Base-by-base conservation (phyloP, 1,140 invertebrate species). In the Saccostrea echinata region DNA sequence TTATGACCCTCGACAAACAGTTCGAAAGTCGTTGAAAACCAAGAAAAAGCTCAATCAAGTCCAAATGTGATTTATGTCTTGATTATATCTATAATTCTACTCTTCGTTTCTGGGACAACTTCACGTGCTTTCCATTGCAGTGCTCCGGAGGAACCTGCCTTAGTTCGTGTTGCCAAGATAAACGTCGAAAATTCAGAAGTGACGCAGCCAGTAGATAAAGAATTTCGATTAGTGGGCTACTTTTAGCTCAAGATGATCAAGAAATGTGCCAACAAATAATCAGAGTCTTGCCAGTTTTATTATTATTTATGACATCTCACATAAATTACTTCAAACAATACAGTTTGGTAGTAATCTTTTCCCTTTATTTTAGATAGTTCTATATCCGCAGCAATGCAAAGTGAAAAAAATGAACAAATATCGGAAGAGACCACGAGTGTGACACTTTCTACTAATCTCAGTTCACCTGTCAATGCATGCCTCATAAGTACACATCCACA, bases 1-100 rank as follows among this genome's bases (percentile, higher is more conserved):
- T 18, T 86, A 90, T 84, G 91, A 89, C 83, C 87, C 88, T 21
- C 55, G 71, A 52, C 68, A 83, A 86, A 83, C 86, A 27, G 81
- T 89, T 43, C 84, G 76, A 83, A 87, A 87, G 57, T 81, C 88
- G 1, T 35, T 61, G 55, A 85, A 85, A 87, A 33, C 30, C 21
- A 87, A 89, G 84, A 68, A n/a, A 84, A 84, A 88, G 21, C 21
- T 85, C 30, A 84, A 61, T 55, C 52, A 84, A 53, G 16, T 83
- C 9, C 51, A 1, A 8, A n/a, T 83, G n/a, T 83, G 81, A 30
- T 24, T 30, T 52, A 18, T 12, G 13, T 9, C 13, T n/a, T 43
- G n/a, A 51, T 83, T 8, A 52, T 9, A 16, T 51, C 18, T 83
- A 51, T n/a, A 83, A 51, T 51, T 83, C 24, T n/a, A 3, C 35